Evolutionary conservation across 2,888 invertebrate species (phyloP), one percentile per base, ranked within the genome.

Genomic region (Pristionchus fissidentatus): DNA sequence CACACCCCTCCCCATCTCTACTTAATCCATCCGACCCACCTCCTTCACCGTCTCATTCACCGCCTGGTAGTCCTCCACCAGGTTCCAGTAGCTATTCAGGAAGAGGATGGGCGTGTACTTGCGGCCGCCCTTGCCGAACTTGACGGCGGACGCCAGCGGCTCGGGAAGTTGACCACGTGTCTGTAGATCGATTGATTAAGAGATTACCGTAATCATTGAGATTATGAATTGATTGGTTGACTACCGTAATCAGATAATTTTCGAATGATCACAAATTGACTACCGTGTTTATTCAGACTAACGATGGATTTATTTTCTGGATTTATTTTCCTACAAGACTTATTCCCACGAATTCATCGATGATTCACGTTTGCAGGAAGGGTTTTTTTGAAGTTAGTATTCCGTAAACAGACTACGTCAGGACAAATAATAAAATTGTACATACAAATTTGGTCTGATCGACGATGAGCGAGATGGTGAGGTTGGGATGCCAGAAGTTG

Each of bases 401-500:
- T n/a, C n/a, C n/a, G n/a, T n/a, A n/a, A n/a, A n/a, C n/a, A n/a
- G n/a, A n/a, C n/a, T n/a, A n/a, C n/a, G n/a, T n/a, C n/a, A n/a
- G n/a, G n/a, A n/a, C n/a, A n/a, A n/a, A n/a, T n/a, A n/a, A n/a
- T 49, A 10, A 19, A 49, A 49, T 10, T 10, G 19, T 49, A 15
- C 60, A 15, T 60, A 60, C 60, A 8, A 98, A 99, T 87, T 95
- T 95, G 0, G 97, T 97, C 93, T 97, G 97, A 93, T 99, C 99
- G 80, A 96, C 96, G 2, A 99, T 95, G 79, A 99, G 93, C 93
- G 97, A 98, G 81, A 99, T 94, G 0, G 99, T 99, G 91, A 99
- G 93, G 94, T 99, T 99, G 5, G 98, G 97, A 94, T 99, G 99
- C 99, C 99, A 99, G 93, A 98, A 98, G 1, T 98, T 97, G 0